Conservation (phyloP, 2,888 invertebrate species). For the Cryptus viduatorius region DNA sequence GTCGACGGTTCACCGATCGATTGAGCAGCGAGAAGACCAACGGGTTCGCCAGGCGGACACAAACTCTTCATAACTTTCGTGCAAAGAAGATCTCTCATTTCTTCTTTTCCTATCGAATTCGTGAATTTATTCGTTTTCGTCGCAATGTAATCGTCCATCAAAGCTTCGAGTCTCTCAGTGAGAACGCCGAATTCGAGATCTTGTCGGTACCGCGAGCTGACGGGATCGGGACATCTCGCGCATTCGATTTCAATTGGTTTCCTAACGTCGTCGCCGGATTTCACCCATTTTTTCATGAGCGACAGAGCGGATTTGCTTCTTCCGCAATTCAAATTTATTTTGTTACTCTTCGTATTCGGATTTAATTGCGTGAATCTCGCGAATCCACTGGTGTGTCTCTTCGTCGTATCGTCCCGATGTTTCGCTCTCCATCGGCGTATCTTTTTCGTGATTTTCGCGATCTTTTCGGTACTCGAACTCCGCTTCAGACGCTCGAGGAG, state of each 20-base stretch:
- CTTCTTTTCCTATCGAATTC: slow-evolving; percentile 72
- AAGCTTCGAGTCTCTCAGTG: slow-evolving; percentile 91
- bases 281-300: slow-evolving; percentile 89
- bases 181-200: slow-evolving; percentile 93
- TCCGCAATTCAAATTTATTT: slow-evolving; percentile 86
- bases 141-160: slow-evolving; percentile 88
- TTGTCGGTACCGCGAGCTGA: slow-evolving; percentile 89
- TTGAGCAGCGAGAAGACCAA: slow-evolving; percentile 98
- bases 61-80: slow-evolving; percentile 92
- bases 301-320: slow-evolving; percentile 88
- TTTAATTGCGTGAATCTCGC: slow-evolving; percentile 87
- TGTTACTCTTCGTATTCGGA: slow-evolving; percentile 74
- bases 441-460: slow-evolving; percentile 87
- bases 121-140: slow-evolving; percentile 71
- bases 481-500: slow-evolving; percentile 87
- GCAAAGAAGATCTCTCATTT: slow-evolving; percentile 90
- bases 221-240: slow-evolving; percentile 90
- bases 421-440: slow-evolving; percentile 88
- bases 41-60: slow-evolving; percentile 97
- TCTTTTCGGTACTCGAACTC: slow-evolving; percentile 85
- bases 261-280: slow-evolving; percentile 87
- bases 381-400: slow-evolving; percentile 87
- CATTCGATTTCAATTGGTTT: slow-evolving; percentile 86
- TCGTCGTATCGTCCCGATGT: slow-evolving; percentile 85
- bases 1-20: slow-evolving; percentile 99